These are phyloP conservation scores for Ammodytes marinus DNA, from an alignment of 2,113 vertebrate species.

Conservation along the genomic window DNA sequence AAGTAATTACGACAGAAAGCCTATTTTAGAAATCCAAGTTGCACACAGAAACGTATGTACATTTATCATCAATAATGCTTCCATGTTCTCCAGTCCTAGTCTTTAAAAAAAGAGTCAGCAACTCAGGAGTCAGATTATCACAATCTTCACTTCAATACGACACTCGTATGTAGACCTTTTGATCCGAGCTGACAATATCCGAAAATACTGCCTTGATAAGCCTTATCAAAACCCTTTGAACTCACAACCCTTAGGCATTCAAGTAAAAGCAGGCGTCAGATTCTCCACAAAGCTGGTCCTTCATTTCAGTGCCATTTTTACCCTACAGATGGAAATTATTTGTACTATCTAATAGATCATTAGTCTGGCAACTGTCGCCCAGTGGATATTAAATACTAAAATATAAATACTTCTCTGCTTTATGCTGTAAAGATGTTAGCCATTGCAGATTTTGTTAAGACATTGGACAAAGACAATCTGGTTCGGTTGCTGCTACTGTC, in stretches of 20 bases:
- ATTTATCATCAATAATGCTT: not conserved
- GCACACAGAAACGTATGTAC: not conserved
- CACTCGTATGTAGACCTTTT: not conserved
- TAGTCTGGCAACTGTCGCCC: too few relatives aligned
- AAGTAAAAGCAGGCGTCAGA: not conserved
- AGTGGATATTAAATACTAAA: not conserved
- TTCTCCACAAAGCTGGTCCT: not conserved
- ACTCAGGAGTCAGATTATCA: conserved; percentile 63
- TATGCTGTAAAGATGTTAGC: not conserved
- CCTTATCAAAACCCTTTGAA: conserved; percentile 54
- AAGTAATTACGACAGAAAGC: not conserved
- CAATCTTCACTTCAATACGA: not conserved
- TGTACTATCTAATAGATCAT: not conserved
- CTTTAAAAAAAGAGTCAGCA: conserved; percentile 15
- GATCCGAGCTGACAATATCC: conserved; percentile 13
- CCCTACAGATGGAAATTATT: not conserved
- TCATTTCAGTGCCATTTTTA: not conserved
- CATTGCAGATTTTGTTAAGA: not conserved
- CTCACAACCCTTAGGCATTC: not conserved
- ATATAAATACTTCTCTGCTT: not conserved
- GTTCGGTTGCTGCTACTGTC: not conserved
- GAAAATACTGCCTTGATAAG: conserved; percentile 52
- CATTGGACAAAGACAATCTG: not conserved
- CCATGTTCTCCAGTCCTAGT: not conserved
- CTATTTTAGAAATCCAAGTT: not conserved